These are phyloP conservation scores for Aphelocoma coerulescens DNA, from an alignment of 2,113 vertebrate species.

Conservation along the genomic window DNA sequence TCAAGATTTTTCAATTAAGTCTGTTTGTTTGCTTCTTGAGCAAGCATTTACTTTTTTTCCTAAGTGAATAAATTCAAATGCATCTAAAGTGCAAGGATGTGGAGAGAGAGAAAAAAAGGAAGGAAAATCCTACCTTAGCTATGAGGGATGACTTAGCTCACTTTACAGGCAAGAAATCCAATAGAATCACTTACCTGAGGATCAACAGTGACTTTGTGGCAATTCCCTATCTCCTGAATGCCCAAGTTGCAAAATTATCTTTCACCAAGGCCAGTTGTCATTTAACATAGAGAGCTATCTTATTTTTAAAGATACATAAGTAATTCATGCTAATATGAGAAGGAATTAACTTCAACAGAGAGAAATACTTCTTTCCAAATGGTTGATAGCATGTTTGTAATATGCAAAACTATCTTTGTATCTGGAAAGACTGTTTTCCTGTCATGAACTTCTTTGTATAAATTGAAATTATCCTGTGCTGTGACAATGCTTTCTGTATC, in stretches of 20 bases:
- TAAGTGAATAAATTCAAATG: background rate
- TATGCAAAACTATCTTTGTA: background rate
- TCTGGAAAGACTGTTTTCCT: background rate
- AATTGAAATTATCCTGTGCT: slow-evolving; percentile 6
- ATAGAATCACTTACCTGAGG: background rate
- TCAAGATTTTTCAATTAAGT: background rate
- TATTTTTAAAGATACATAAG: slow-evolving; percentile 1
- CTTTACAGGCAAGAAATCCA: background rate
- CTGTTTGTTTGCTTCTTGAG: background rate
- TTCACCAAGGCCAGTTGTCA: background rate
- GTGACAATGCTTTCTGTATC: background rate
- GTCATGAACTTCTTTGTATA: background rate
- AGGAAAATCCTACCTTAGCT: background rate
- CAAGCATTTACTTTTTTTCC: background rate
- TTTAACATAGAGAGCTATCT: background rate
- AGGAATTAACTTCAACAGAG: background rate
- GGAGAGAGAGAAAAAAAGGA: background rate
- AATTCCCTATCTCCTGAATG: background rate
- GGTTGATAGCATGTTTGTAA: background rate
- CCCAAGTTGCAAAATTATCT: background rate
- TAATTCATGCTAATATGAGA: background rate
- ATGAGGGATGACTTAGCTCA: background rate
- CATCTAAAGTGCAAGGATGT: background rate
- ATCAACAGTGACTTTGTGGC: background rate
- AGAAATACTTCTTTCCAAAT: slow-evolving; percentile 18